Percentiles rank a stretch among this genome's conserved stretches.
Evolutionary conservation across 1,140 invertebrate species (phyloP).

Genomic region (Drosophila baimaii): DNA sequence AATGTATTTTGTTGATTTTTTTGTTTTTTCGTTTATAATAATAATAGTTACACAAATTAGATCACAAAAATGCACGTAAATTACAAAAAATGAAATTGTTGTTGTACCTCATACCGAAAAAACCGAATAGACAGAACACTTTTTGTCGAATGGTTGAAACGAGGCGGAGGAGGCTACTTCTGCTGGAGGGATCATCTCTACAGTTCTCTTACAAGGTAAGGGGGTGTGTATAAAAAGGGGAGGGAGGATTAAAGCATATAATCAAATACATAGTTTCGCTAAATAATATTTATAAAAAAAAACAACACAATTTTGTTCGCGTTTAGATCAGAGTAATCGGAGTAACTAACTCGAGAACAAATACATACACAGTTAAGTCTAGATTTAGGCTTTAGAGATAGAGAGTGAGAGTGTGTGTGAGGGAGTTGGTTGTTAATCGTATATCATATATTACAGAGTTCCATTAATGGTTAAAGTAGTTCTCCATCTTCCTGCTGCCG

Average conservation of each 20-base stretch:
- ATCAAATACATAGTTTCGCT: slow-evolving; percentile 49
- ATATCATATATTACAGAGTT: slow-evolving; percentile 74
- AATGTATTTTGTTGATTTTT: slow-evolving; percentile 55
- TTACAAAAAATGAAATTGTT: slow-evolving; percentile 72
- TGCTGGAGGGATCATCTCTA: slow-evolving; percentile 53
- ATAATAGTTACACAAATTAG: slow-evolving; percentile 82
- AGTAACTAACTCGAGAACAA: slow-evolving; percentile 48
- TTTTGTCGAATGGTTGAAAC: slow-evolving; percentile 50
- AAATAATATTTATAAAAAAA: slow-evolving; percentile 22
- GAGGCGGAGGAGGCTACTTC: slow-evolving; percentile 31
- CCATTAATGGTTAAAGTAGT: slow-evolving; percentile 66
- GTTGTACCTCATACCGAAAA: slow-evolving; percentile 67
- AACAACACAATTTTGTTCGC: slow-evolving; percentile 65
- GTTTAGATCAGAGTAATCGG: slow-evolving; percentile 42
- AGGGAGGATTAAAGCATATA: slow-evolving; percentile 53
- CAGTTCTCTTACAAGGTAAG: slow-evolving; percentile 57
- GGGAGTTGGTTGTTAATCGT: slow-evolving; percentile 31
- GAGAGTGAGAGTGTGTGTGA: slow-evolving; percentile 35
- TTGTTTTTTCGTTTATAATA: slow-evolving; percentile 68
- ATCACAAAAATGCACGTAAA: slow-evolving; percentile 83
- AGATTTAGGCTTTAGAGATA: slow-evolving; percentile 42
- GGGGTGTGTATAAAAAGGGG: slow-evolving; percentile 31
- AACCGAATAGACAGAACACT: slow-evolving; percentile 27
- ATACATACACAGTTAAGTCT: slow-evolving; percentile 49
- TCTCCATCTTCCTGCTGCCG: slow-evolving; percentile 1